phyloP scores from a whole-genome alignment of 2,797 vertebrate genomes.

The Phrynocephalus vlangalii region DNA sequence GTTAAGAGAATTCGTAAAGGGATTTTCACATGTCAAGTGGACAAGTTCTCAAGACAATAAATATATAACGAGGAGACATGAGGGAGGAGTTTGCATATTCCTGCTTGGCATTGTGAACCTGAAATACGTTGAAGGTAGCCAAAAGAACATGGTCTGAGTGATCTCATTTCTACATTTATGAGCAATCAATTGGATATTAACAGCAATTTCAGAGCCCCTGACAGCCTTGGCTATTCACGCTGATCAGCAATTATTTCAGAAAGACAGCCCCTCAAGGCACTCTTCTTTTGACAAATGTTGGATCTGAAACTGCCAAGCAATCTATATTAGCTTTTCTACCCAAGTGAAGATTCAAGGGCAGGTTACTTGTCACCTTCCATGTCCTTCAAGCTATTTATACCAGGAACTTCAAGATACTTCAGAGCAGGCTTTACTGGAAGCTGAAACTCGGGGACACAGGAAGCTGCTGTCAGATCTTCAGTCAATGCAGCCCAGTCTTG shows the following conservation, averaged over 20 bases:
- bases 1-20: neutral
- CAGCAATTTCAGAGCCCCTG: neutral
- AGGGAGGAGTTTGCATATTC: slow-evolving; percentile 26
- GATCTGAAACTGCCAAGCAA: slow-evolving; percentile 7
- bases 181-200: slow-evolving; percentile 35
- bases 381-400: neutral
- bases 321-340: slow-evolving; percentile 22
- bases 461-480: neutral
- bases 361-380: neutral
- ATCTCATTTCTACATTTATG: slow-evolving; percentile 24
- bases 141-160: slow-evolving; percentile 17
- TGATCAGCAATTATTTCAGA: slow-evolving; percentile 37
- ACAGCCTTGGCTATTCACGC: slow-evolving; percentile 16
- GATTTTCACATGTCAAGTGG: neutral
- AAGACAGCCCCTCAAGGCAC: slow-evolving; percentile 12
- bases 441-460: neutral
- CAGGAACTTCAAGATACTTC: neutral
- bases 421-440: neutral
- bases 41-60: slow-evolving; percentile 32
- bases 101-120: slow-evolving; percentile 16
- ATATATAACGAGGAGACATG: slow-evolving; percentile 14
- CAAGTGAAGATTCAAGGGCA: slow-evolving; percentile 9
- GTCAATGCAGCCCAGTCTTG: neutral
- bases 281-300: slow-evolving; percentile 36
- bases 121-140: slow-evolving; percentile 36